Base-by-base conservation (phyloP, 2,888 invertebrate genomes). In the Drosophila anomalata region DNA sequence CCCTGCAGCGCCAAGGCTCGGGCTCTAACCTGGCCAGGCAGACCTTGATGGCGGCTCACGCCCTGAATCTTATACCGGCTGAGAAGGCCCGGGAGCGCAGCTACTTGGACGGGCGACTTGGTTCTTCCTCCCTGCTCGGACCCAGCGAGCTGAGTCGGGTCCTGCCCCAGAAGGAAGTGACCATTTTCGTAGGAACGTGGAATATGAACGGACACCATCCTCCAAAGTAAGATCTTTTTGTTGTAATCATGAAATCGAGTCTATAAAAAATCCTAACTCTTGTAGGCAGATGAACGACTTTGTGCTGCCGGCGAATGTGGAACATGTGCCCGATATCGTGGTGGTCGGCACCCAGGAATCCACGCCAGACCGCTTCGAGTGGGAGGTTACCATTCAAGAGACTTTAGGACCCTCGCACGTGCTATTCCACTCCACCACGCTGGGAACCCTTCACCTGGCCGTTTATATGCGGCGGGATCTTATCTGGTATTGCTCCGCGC, bases 321-420 rank as follows among this genome's bases (percentile, higher is more conserved):
- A 96, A 79, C 95, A 96, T 91, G 95, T 98, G 29, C 96, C 97
- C 22, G 98, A 99, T 89, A 94, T 99, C 85, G 95, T 98, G 89
- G 97, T 95, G 2, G 96, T 99, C 81, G 98, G 98, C 29, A 97
- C 98, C 0, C 98, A 99, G 92, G 98, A 99, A 92, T 97, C 97
- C 3, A 96, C 94, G 88, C 96, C 97, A 3, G 97, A 97, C 91
- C 94, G 96, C 76, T 94, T 94, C 44, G 96, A 97, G 89, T 97
- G 97, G 97, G 97, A 97, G 92, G 95, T 97, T 0, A 95, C 95
- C 44, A 93, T 99, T 70, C 99, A 99, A 92, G 97, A 98, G 91
- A 97, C 98, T 0, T 93, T 99, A 71, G 98, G 98, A 39, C 97
- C 98, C 74, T 96, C 97, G 14, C 98, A 98, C 92, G 95, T 98